phyloP scores from a whole-genome alignment of 2,113 vertebrate genomes.

The Seriola quinqueradiata region DNA sequence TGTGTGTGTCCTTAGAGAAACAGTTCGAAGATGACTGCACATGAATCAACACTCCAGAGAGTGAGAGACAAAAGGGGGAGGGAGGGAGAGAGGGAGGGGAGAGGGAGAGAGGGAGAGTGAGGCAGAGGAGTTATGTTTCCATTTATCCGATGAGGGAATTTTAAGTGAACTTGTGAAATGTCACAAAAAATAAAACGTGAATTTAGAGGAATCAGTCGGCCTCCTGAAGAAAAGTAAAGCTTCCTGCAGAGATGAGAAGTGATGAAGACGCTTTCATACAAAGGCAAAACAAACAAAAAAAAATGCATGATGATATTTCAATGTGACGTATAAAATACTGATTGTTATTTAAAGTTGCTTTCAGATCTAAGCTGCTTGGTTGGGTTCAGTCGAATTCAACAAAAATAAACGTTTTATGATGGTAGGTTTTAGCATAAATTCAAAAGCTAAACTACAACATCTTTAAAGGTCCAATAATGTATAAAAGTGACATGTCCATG shows the following conservation, averaged over 20 bases:
- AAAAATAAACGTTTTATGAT: too few species aligned
- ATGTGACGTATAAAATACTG: neutral
- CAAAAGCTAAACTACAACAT: too few species aligned
- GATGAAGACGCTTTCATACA: neutral
- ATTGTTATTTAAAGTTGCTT: neutral
- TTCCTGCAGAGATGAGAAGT: neutral
- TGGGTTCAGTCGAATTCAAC: neutral
- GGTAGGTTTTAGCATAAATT: too few species aligned
- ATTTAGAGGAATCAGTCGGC: neutral
- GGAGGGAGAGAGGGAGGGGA: neutral
- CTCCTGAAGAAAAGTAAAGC: neutral
- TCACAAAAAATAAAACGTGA: neutral
- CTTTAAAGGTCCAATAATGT: too few species aligned
- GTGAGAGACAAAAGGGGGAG: neutral
- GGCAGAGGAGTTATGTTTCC: neutral
- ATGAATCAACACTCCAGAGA: slow-evolving; percentile 29
- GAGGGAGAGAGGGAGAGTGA: neutral
- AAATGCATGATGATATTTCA: neutral
- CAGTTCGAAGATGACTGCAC: slow-evolving; percentile 7
- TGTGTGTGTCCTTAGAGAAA: slow-evolving; percentile 18
- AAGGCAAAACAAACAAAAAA: neutral
- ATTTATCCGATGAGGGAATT: neutral
- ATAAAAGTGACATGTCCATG: too few species aligned
- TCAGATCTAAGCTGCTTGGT: neutral
- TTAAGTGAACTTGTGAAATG: neutral